Evolutionary conservation across 2,888 invertebrate species (phyloP), one percentile per base, ranked within the genome.

Genomic region (Drosophila borborema): DNA sequence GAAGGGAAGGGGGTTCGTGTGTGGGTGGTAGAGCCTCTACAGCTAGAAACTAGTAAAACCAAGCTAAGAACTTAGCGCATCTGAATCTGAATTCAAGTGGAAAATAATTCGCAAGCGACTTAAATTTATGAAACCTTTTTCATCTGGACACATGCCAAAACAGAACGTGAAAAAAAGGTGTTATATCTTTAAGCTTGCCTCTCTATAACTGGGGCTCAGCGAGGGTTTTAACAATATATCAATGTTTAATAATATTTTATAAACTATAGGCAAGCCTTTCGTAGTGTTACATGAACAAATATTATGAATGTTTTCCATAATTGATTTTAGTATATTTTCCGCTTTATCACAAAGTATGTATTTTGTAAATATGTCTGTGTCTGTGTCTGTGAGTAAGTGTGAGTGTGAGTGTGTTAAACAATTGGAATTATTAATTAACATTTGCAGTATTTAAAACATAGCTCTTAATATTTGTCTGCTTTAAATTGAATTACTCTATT

Each of bases 111-210:
- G 66, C 54, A 71, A 59, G 74, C 63, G 78, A 75, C 87, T 80
- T 84, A 87, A 85, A 55, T 74, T 87, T 71, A 84, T 84, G 84
- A 84, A 84, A 84, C 84, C 84, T 73, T 72, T 73, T 60, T 18
- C 9, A 14, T 45, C 16, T 45, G 56, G 56, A 9, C 43, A 36
- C 14, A 41, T 14, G 31, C 16, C n/a, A 58, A 36, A 58, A 58
- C 14, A 45, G 23, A 54, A 28, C 12, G 14, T 36, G 20, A 43
- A 16, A 16, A 16, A 34, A 16, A 23, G 18, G 34, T 36, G 14
- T 20, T 36, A 18, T 31, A 31, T 18, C 18, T 14, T 34, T 14
- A 51, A 51, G 34, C 34, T 23, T 23, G 43, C 18, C 28, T 36
- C 12, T 23, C 18, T n/a, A 34, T n/a, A 34, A 14, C 18, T 51